Evolutionary conservation across 1,140 invertebrate species (phyloP).

Genomic region (Drosophila navojoa): DNA sequence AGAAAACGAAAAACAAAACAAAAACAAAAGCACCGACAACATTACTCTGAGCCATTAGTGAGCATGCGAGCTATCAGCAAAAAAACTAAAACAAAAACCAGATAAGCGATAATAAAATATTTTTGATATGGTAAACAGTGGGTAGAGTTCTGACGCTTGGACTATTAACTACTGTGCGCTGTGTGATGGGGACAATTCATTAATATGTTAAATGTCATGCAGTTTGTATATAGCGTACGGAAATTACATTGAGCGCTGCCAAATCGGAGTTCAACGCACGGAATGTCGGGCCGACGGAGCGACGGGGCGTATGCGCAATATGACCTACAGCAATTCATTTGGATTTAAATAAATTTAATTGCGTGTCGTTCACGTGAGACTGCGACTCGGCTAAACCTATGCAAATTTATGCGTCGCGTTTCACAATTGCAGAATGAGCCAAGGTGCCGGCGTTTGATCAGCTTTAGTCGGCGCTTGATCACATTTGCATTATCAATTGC

Average conservation of each 20-base stretch:
- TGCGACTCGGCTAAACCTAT: conserved; percentile 23
- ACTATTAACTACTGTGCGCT: conserved; percentile 19
- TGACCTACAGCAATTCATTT: conserved; percentile 23
- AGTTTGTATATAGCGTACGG: conserved; percentile 37
- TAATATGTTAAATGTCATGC: conserved; percentile 38
- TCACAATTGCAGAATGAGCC: conserved; percentile 46
- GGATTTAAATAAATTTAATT: background rate
- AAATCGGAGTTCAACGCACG: conserved; percentile 73
- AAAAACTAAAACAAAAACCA: background rate
- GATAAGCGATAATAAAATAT: background rate
- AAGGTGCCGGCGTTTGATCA: conserved; percentile 26
- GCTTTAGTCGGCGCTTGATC: too few species aligned
- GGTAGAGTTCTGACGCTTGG: conserved; percentile 14
- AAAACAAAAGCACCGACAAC: conserved; percentile 11
- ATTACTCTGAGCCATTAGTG: conserved; percentile 15
- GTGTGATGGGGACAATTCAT: conserved; percentile 32
- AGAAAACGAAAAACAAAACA: conserved; percentile 6
- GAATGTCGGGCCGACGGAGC: conserved; percentile 3
- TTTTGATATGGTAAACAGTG: conserved; percentile 8
- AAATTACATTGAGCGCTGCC: conserved; percentile 50
- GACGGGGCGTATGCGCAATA: conserved; percentile 65
- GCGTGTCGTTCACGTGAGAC: conserved; percentile 49
- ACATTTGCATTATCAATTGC: conserved; percentile 29
- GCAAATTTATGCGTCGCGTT: conserved; percentile 28
- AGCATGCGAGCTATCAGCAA: conserved; percentile 25